Percentiles rank a stretch among this genome's conserved stretches.
These are phyloP conservation scores for Callaeas wilsoni DNA, from an alignment of 2,113 vertebrate species.

Conservation along the genomic window DNA sequence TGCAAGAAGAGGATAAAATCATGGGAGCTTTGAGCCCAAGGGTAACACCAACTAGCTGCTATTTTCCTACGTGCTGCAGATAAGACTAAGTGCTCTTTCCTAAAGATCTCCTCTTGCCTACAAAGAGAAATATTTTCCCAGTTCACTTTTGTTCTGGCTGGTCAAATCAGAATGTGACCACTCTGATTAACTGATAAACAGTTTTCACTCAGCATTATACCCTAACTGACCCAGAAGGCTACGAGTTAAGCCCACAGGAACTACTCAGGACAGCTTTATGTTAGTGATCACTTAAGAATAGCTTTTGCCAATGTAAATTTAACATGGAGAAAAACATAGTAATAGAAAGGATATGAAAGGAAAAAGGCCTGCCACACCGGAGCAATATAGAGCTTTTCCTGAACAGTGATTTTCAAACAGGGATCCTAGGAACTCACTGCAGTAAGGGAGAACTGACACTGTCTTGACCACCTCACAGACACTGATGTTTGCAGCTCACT, in stretches of 20 bases:
- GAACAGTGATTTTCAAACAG: background rate
- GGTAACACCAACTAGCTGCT: background rate
- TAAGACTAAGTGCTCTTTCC: background rate
- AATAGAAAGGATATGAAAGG: background rate
- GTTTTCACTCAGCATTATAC: background rate
- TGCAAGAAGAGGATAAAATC: background rate
- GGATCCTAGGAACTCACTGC: background rate
- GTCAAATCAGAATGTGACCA: background rate
- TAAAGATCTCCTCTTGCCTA: background rate
- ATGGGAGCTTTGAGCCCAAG: background rate
- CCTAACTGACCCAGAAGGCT: background rate
- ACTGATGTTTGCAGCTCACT: background rate
- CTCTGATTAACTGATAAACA: background rate
- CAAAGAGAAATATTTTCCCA: background rate
- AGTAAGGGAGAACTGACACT: background rate
- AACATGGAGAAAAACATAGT: background rate
- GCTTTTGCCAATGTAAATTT: background rate
- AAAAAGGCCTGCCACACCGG: background rate
- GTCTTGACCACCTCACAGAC: background rate
- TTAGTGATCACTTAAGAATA: background rate
- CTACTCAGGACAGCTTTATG: background rate
- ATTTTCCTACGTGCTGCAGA: background rate
- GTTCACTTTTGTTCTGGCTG: background rate
- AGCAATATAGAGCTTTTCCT: background rate
- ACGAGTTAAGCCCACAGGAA: background rate